Base-by-base conservation (phyloP, 1,140 invertebrate genomes). In the Drosophila kohkoa region DNA sequence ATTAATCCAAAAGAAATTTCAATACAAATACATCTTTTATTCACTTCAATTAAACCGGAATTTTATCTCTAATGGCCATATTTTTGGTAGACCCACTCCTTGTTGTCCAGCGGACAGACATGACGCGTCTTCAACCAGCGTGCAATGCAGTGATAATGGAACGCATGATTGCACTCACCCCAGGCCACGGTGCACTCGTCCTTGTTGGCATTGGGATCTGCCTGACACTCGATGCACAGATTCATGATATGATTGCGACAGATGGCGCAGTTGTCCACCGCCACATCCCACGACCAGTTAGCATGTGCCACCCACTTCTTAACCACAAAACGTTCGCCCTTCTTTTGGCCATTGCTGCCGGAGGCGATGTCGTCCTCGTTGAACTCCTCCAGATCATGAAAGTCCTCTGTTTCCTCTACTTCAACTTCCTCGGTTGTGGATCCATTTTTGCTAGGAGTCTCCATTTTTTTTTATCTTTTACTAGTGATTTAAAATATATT, bases 161-260 rank as follows among this genome's bases (percentile, higher is more conserved):
- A 99, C 67, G 98, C 99, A 94, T 99, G 98, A 95, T 99, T 99
- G 92, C 99, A 99, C 67, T 99, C 98, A 75, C 99, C 99, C 99
- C 99, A 99, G 45, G 99, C 99, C 45, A 99, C 99, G 54, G 98
- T 99, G 92, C 99, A 99, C 93, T 99, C 99, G 93, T 99, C 99
- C 93, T 97, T 98, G 4, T 98, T 99, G 4, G 97, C 97, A 57
- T 98, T 98, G 92, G 99, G 98, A 95, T 99, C 99, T 2, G 99
- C 99, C 93, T 99, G 99, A 93, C 99, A 99, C 94, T 99, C 99
- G 87, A 99, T 99, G 93, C 99, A 99, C 2, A 99, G 94, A 93
- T 99, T 99, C 99, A 99, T 99, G 82, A 99, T 99, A 93, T 99
- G 99, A 94, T 99, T 99, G 51, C 99, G 96, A 91, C 99, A 99